Evolutionary conservation across 1,140 invertebrate species (phyloP), one percentile per base, ranked within the genome.

Genomic region (Aplysia californica): DNA sequence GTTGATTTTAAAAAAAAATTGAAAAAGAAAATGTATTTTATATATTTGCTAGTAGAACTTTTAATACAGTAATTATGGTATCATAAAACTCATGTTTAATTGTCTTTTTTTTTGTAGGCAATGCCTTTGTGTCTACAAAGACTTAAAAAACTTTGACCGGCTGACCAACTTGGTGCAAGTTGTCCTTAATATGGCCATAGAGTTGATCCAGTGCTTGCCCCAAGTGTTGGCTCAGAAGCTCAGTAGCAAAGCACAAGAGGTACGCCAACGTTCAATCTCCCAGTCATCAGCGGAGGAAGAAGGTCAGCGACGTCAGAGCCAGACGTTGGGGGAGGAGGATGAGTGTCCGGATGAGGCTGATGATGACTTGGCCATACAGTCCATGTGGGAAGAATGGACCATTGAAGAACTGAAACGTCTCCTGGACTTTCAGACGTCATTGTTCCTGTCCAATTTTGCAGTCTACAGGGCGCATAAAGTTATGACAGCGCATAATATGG

Each of bases 111-210:
- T 56, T 85, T 84, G 31, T 71, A 91, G 95, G 84, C 96, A 97
- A 91, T 97, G 96, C 87, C 95, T 96, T 93, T 97, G 96, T 89
- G 97, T 95, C 89, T 95, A 95, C 89, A 93, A 95, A 78, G 96
- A 96, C 90, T 92, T 93, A 70, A 96, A 96, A 89, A 96, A 97
- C 86, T 95, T 96, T 90, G 95, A 97, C 88, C 92, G 95, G 81
- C 95, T 96, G 84, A 96, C 95, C 89, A 92, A 95, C 84, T 90
- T 96, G 69, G 94, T 95, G 58, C 95, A 97, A 86, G 94, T 96
- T 77, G 93, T 96, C 64, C 92, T 89, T 35, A 87, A 80, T 74
- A 78, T 85, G 21, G 85, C 87, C n/a, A 89, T 91, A 44, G 83
- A 86, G 36, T 68, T 89, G 5, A 87, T 90, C 36, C 86, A 89